Evolutionary conservation across 2,797 vertebrate genomes (phyloP).

Genomic region (Hypotaenidia philippensis): DNA sequence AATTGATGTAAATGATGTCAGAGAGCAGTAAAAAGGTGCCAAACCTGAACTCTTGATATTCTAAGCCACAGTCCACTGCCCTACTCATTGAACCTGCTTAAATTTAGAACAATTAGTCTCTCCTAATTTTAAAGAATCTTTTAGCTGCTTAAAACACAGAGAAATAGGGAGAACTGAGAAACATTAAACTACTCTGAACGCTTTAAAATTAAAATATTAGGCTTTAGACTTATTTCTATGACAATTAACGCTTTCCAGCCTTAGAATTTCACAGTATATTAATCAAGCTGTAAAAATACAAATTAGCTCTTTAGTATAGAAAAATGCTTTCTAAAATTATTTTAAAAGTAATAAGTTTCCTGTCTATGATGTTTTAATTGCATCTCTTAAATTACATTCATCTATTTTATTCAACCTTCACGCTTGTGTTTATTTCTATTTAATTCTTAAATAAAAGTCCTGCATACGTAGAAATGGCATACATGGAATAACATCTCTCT

Average conservation of each 20-base stretch:
- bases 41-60: not conserved
- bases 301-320: slow-evolving; percentile 24
- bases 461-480: not conserved
- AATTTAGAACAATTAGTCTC: not conserved
- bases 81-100: not conserved
- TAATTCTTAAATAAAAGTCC: not conserved
- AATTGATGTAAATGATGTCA: not conserved
- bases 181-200: not conserved
- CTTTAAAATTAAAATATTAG: slow-evolving; percentile 34
- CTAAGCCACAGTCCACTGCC: not conserved
- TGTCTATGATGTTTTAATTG: slow-evolving; percentile 8
- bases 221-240: not conserved
- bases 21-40: not conserved
- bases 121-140: not conserved
- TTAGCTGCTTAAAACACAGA: not conserved
- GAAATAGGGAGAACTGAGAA: not conserved
- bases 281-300: slow-evolving; percentile 37
- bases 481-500: not conserved
- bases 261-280: slow-evolving; percentile 33
- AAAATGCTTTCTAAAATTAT: not conserved
- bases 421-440: not conserved
- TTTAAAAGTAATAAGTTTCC: slow-evolving; percentile 28
- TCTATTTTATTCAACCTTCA: not conserved
- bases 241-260: slow-evolving; percentile 32
- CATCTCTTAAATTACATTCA: not conserved